Evolutionary conservation across 2,797 vertebrate species (phyloP), one percentile per base, ranked within the genome.

Genomic region (Vultur gryphus): DNA sequence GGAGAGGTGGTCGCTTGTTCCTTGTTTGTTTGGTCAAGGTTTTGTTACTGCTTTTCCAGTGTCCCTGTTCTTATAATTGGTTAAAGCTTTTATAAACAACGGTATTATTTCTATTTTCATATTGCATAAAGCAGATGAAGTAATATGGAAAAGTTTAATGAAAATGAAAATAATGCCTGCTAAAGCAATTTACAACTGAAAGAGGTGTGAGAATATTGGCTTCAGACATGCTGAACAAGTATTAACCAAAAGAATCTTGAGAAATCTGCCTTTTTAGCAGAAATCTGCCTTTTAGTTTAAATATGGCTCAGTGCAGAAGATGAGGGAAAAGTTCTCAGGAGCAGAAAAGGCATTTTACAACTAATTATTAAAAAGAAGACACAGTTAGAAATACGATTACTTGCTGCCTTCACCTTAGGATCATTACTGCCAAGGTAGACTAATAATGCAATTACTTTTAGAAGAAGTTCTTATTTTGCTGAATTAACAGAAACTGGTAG

Each of bases 361-460:
- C 54, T 78, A 94, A 96, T 96, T 93, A 83, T 85, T 89, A 62
- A 75, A 95, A 80, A 77, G 65, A 51, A 83, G 82, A 71, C 46
- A 69, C 55, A 83, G 64, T 39, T 95, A 85, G 87, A 96, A 91
- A 72, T 78, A 96, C 28, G 35, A 93, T 93, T 94, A 69, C 55
- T 92, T 91, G 65, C 33, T 93, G 61, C 73, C 59, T 85, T 97
- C 92, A 89, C 88, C 70, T 90, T 51, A 91, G 80, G 59, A 96
- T 89, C 77, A 48, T 95, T 95, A 96, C 78, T 87, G 88, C 61
- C 93, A 92, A 93, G 87, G 85, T 72, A 95, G 93, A 93, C 70
- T 66, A 95, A 84, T 92, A 91, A 90, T 61, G 62, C 84, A 97
- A 96, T 97, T 97, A 91, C 66, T 79, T 80, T 52, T 29, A 65